Conservation (phyloP, 2,113 vertebrate species). For the Raja brachyura region DNA sequence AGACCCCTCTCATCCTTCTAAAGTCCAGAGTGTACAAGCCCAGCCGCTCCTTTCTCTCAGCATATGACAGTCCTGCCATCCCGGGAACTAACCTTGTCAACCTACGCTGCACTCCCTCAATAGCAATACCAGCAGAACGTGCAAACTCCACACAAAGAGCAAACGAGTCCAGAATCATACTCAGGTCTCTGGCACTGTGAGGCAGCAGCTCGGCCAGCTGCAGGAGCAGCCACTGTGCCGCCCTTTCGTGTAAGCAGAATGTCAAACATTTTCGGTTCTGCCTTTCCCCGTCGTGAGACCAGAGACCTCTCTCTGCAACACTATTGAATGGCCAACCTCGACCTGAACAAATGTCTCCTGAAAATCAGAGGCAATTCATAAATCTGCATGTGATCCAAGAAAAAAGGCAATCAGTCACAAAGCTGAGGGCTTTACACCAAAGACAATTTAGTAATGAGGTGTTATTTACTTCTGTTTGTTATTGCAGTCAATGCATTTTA, state of each 20-base stretch:
- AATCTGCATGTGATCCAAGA: neutral
- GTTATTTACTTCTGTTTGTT: conserved; percentile 7
- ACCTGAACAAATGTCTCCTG: neutral
- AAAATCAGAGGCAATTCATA: neutral
- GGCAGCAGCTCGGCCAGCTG: too few species aligned
- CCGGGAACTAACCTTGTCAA: too few species aligned
- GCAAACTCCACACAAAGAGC: too few species aligned
- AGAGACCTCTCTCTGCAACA: neutral
- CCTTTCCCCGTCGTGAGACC: neutral
- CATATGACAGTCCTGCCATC: too few species aligned
- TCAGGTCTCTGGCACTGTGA: too few species aligned
- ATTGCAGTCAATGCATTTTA: neutral
- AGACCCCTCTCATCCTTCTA: too few species aligned
- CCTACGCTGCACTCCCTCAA: too few species aligned
- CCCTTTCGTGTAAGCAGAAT: neutral
- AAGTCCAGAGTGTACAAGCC: too few species aligned
- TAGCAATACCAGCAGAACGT: too few species aligned
- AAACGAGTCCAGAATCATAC: too few species aligned
- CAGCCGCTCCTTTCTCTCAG: too few species aligned
- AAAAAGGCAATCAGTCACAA: neutral
- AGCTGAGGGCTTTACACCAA: neutral
- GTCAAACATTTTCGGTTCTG: neutral
- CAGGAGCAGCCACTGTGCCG: too few species aligned
- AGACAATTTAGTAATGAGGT: neutral
- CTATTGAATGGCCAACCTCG: neutral